Evolutionary conservation across 2,888 invertebrate species (phyloP).

Genomic region (Pristionchus arcanus): DNA sequence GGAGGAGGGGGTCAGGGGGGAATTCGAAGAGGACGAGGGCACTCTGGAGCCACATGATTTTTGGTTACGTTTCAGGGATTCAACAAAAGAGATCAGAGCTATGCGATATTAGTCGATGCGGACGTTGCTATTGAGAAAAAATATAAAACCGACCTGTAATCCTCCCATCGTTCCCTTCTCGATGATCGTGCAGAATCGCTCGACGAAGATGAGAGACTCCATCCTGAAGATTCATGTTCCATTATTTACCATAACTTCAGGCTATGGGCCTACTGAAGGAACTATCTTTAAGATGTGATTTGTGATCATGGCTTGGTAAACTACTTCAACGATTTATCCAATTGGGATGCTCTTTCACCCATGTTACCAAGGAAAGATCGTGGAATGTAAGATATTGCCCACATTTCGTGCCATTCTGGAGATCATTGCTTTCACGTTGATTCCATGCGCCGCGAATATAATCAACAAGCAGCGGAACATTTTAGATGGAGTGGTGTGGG

Average conservation of each 20-base stretch:
- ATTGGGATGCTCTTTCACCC: neutral
- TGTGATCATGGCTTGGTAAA: too few relatives aligned
- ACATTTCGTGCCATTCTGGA: neutral
- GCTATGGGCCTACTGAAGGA: too few relatives aligned
- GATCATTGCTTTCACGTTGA: neutral
- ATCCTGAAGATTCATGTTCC: slow-evolving; percentile 15
- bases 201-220: neutral
- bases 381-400: too few relatives aligned
- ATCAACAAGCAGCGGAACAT: neutral
- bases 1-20: neutral
- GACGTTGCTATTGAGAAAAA: neutral
- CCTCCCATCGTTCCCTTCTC: neutral
- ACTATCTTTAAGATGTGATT: too few relatives aligned
- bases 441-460: neutral
- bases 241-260: too few relatives aligned
- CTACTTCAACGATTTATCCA: too few relatives aligned
- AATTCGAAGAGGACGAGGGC: neutral
- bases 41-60: neutral
- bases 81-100: neutral
- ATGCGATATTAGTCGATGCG: neutral
- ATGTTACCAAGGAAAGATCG: too few relatives aligned
- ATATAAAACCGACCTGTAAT: neutral
- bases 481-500: too few relatives aligned
- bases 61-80: too few relatives aligned
- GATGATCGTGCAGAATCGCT: slow-evolving; percentile 18